Evolutionary conservation across 2,113 vertebrate genomes (phyloP).

Genomic region (Manacus vitellinus): DNA sequence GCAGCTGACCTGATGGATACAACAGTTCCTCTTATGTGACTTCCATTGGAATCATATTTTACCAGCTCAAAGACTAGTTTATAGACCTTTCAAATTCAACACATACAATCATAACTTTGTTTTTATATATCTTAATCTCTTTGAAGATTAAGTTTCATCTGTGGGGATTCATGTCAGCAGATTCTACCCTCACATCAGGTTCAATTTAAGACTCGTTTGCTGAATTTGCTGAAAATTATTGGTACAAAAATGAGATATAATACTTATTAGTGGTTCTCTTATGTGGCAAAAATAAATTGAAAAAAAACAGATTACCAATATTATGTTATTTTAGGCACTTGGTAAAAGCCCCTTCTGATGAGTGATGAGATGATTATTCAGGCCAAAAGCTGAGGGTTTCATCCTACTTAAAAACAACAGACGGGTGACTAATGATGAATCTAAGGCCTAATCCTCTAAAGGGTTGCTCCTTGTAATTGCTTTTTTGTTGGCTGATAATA

Average conservation of each 20-base stretch:
- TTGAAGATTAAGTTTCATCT: not conserved
- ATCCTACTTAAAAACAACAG: not conserved
- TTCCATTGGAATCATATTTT: not conserved
- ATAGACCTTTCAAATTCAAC: not conserved
- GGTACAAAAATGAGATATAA: not conserved
- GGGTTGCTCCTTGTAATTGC: rapidly evolving
- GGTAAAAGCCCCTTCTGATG: not conserved
- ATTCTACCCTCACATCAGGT: not conserved
- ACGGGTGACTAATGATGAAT: not conserved
- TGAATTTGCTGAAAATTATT: not conserved
- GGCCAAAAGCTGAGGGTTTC: not conserved
- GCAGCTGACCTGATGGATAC: not conserved
- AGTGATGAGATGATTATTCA: not conserved
- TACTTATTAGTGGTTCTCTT: not conserved
- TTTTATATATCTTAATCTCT: not conserved
- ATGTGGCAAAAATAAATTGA: not conserved
- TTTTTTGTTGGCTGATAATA: not conserved
- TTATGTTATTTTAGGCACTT: not conserved
- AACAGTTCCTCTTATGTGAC: rapidly evolving
- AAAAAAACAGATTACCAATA: rapidly evolving
- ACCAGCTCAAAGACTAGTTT: not conserved
- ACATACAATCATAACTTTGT: not conserved
- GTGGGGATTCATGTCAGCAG: not conserved
- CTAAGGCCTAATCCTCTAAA: not conserved
- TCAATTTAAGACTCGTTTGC: not conserved